Evolutionary conservation across 2,888 invertebrate species (phyloP).

Genomic region (Troides aeacus): DNA sequence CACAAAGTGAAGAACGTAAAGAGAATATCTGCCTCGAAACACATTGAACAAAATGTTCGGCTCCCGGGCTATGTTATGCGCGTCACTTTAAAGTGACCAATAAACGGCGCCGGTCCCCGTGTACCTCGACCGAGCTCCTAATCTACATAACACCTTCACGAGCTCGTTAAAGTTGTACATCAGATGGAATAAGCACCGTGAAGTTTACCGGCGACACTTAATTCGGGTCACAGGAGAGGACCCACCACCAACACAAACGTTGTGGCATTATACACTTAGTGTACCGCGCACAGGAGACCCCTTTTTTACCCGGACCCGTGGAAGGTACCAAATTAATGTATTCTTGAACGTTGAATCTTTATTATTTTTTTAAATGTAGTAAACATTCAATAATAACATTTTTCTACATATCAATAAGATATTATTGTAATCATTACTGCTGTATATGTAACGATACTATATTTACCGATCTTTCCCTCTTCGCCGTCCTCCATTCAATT

Average conservation of each 20-base stretch:
- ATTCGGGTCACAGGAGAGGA: conserved; percentile 1
- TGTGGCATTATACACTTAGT: background rate
- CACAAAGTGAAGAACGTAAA: background rate
- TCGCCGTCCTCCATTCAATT: no score
- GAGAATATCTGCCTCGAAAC: background rate
- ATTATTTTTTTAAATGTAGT: no score
- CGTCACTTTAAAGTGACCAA: conserved; percentile 59
- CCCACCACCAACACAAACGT: background rate
- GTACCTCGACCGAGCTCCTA: conserved; percentile 45
- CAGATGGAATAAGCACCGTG: conserved; percentile 17
- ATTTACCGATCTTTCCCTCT: no score
- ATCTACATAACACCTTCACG: conserved; percentile 64
- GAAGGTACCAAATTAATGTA: no score
- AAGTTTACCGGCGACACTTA: conserved; percentile 14
- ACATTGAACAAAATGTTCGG: background rate
- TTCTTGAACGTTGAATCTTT: no score
- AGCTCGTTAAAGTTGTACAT: conserved; percentile 30
- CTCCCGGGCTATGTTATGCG: conserved; percentile 48
- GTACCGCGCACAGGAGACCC: no score
- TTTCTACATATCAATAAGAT: no score
- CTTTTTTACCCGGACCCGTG: no score
- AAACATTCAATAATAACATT: no score
- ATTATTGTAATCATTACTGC: no score
- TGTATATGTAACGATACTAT: no score
- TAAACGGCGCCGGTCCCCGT: conserved; percentile 48